Evolutionary conservation across 2,797 vertebrate genomes (phyloP).

Genomic region (Benthosema pterotum): DNA sequence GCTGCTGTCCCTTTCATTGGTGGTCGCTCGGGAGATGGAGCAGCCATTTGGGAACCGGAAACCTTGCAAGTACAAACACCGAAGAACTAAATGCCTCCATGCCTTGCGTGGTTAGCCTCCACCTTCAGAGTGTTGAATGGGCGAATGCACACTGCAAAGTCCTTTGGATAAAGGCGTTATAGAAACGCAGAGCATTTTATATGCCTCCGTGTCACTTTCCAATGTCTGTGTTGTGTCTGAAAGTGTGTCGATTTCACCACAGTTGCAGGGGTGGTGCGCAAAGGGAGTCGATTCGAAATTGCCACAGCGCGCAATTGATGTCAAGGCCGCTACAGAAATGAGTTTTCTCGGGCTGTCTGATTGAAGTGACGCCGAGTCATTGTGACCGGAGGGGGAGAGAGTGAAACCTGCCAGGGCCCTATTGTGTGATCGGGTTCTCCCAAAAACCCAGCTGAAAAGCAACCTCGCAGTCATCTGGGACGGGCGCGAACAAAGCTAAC

Average conservation of each 20-base stretch:
- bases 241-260: conserved; percentile 57
- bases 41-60: no score
- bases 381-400: conserved; percentile 67
- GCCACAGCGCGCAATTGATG: conserved; percentile 73
- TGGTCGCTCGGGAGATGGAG: no score
- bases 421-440: conserved; percentile 32
- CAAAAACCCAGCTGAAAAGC: conserved; percentile 34
- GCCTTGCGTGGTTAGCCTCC: no score
- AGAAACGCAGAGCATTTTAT: conserved; percentile 16
- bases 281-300: conserved; percentile 71
- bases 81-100: no score
- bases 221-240: conserved; percentile 54
- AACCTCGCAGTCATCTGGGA: neutral
- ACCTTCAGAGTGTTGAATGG: no score
- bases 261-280: conserved; percentile 49
- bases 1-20: no score
- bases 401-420: conserved; percentile 39
- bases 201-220: conserved; percentile 33
- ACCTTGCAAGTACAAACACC: no score
- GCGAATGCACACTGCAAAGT: no score
- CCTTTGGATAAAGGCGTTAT: no score
- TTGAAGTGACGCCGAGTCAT: conserved; percentile 65
- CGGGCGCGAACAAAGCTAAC: neutral
- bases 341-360: conserved; percentile 69
- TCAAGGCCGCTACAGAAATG: conserved; percentile 75